A percentile compares a stretch with the other conserved stretches of the same genome.
Evolutionary conservation across 2,888 invertebrate genomes (phyloP).

Genomic region (Melikaiella ostensackeni): DNA sequence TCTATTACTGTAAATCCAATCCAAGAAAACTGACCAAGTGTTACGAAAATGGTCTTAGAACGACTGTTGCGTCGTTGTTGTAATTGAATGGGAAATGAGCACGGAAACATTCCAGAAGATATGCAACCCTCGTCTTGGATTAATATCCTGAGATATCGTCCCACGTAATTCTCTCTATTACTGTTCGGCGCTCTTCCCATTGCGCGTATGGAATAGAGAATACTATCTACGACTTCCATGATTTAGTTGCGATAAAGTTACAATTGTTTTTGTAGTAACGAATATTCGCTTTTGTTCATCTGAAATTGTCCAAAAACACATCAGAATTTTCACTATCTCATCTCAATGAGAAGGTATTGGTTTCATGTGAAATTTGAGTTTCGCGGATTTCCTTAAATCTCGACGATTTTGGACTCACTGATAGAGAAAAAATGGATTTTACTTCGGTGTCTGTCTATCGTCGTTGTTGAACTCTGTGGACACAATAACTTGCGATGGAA

Average conservation of each 20-base stretch:
- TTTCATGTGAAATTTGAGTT: no score
- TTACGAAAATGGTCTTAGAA: neutral
- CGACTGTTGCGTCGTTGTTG: neutral
- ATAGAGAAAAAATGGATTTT: no score
- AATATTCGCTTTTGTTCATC: no score
- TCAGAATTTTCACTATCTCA: no score
- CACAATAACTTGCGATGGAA: no score
- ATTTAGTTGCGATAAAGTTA: neutral
- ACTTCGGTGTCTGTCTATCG: no score
- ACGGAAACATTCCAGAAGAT: conserved; percentile 24
- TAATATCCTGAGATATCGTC: conserved; percentile 42
- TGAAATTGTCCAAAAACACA: no score
- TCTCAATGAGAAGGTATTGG: no score
- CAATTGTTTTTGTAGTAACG: neutral
- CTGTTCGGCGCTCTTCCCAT: neutral
- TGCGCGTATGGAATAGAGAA: neutral
- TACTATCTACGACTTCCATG: neutral
- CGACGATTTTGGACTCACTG: no score
- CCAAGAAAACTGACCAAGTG: neutral
- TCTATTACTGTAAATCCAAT: neutral
- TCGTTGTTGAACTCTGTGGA: no score
- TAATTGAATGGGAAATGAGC: conserved; percentile 46
- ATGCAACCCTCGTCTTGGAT: conserved; percentile 38
- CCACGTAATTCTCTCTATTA: neutral
- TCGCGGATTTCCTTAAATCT: no score